These are phyloP conservation scores for Daubentonia madagascariensis DNA, from an alignment of 2,113 vertebrate species.

Conservation along the genomic window DNA sequence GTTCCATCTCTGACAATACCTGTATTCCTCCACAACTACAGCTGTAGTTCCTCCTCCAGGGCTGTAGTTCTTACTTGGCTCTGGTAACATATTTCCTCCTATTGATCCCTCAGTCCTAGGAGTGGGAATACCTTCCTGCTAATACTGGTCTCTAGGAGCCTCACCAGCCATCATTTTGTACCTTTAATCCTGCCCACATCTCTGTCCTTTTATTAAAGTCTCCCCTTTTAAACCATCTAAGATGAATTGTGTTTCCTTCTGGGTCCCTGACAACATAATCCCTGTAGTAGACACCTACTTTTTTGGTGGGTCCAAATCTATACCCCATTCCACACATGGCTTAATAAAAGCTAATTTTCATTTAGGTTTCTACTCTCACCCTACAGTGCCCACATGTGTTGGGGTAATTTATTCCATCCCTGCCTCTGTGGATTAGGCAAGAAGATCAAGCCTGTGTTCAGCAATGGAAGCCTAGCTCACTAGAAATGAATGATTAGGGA, in stretches of 20 bases:
- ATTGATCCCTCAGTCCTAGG: background rate
- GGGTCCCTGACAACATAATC: background rate
- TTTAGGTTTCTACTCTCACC: background rate
- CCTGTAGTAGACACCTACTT: background rate
- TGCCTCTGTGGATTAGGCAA: background rate
- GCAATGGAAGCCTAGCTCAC: background rate
- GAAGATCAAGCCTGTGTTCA: background rate
- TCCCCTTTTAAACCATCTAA: background rate
- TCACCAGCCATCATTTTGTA: background rate
- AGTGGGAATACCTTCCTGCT: background rate
- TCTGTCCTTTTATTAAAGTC: background rate
- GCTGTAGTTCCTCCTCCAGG: background rate
- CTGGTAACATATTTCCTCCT: background rate
- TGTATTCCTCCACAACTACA: background rate
- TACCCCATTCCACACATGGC: background rate
- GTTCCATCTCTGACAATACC: background rate
- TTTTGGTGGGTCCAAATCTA: background rate
- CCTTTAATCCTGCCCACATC: background rate
- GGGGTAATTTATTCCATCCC: background rate
- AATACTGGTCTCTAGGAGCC: background rate
- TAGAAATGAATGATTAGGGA: background rate
- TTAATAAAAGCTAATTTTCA: slow-evolving; percentile 24
- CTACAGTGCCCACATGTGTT: background rate
- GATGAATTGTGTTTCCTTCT: background rate
- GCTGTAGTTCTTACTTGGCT: background rate